These are phyloP conservation scores for Trichonephila inaurata DNA, from an alignment of 1,140 invertebrate genomes.

Conservation along the genomic window DNA sequence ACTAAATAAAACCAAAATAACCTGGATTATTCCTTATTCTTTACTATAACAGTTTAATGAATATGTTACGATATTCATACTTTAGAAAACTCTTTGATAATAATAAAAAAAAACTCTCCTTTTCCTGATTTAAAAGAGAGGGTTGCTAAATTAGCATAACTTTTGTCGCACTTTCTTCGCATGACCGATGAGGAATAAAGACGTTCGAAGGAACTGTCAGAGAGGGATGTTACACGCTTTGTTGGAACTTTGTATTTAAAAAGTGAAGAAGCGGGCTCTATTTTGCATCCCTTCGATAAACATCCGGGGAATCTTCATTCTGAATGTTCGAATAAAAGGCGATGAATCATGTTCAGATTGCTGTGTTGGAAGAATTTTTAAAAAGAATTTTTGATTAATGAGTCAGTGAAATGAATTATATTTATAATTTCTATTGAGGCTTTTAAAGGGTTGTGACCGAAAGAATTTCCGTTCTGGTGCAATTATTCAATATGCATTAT, in stretches of 20 bases:
- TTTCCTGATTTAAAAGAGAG: not conserved
- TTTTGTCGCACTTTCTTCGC: conserved; percentile 39
- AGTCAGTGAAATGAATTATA: not conserved
- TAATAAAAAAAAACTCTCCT: not conserved
- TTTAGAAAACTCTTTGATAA: not conserved
- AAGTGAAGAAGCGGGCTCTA: not conserved
- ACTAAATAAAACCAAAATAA: not conserved
- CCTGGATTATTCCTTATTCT: not conserved
- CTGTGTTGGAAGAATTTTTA: not conserved
- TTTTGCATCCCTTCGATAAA: not conserved
- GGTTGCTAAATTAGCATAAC: conserved; percentile 32
- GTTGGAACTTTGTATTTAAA: not conserved
- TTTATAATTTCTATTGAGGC: not conserved
- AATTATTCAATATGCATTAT: no score
- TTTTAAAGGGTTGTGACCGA: no score
- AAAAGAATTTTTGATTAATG: conserved; percentile 15
- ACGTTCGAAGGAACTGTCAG: not conserved
- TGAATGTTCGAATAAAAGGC: not conserved
- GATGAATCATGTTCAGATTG: not conserved
- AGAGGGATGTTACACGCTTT: not conserved
- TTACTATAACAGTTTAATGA: not conserved
- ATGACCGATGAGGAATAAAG: not conserved
- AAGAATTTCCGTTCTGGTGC: no score
- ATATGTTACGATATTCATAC: not conserved
- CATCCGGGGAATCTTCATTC: not conserved